Conservation (phyloP, 2,888 invertebrate genomes). For the Drosophila recens region DNA sequence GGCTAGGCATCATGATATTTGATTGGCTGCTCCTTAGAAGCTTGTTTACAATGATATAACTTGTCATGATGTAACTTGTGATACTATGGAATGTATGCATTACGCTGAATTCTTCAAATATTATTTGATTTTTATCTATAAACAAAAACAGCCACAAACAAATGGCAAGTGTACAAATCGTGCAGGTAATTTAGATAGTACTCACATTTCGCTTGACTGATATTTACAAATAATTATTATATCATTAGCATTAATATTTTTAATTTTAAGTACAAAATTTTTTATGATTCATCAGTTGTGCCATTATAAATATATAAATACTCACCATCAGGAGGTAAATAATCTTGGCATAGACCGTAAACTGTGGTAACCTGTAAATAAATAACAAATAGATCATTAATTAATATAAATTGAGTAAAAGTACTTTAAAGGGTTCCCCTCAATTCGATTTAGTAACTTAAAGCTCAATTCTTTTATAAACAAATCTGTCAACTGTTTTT, state of each 20-base stretch:
- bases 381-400: slow-evolving; percentile 41
- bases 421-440: not conserved
- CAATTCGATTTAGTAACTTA: slow-evolving; percentile 1
- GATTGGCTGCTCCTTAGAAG: slow-evolving; percentile 25
- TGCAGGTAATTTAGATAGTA: slow-evolving; percentile 31
- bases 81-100: slow-evolving; percentile 38
- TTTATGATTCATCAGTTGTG: not conserved
- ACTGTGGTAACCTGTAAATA: slow-evolving; percentile 94
- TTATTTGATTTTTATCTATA: slow-evolving; percentile 37
- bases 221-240: slow-evolving; percentile 15
- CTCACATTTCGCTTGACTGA: not conserved
- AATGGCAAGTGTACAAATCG: slow-evolving; percentile 32
- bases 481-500: not conserved
- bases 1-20: slow-evolving; percentile 12
- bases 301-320: slow-evolving; percentile 74
- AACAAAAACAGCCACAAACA: slow-evolving; percentile 30
- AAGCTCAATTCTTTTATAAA: not conserved
- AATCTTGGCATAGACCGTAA: slow-evolving; percentile 96
- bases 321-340: slow-evolving; percentile 95
- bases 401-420: slow-evolving; percentile 1
- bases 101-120: slow-evolving; percentile 37
- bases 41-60: slow-evolving; percentile 54
- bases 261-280: not conserved
- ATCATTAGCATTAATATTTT: not conserved
- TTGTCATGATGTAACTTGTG: slow-evolving; percentile 28